Conservation (phyloP, 2,113 vertebrate species). For the Cheilinus undulatus region DNA sequence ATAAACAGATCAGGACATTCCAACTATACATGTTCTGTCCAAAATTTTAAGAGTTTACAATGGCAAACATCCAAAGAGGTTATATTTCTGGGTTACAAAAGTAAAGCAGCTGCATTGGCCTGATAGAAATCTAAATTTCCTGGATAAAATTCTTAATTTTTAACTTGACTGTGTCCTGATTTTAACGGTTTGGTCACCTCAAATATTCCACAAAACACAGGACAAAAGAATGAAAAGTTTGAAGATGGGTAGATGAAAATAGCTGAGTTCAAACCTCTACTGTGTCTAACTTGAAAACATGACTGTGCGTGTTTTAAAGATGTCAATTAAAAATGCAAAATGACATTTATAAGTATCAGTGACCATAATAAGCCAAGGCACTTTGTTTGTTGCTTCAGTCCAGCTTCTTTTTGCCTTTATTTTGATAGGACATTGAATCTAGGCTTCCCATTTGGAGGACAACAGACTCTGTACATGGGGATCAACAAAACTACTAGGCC, state of each 20-base stretch:
- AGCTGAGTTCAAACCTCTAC: neutral
- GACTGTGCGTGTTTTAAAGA: neutral
- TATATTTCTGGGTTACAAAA: constrained; percentile 13
- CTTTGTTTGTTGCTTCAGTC: too few relatives aligned
- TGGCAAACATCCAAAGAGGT: neutral
- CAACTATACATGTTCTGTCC: neutral
- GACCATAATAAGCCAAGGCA: too few relatives aligned
- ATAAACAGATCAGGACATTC: neutral
- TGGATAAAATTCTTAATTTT: too few relatives aligned
- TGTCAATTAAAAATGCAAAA: neutral
- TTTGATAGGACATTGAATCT: too few relatives aligned
- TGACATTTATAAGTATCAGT: too few relatives aligned
- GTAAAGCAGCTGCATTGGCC: constrained; percentile 3
- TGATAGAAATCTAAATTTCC: too few relatives aligned
- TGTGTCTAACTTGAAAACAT: neutral
- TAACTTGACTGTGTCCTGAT: constrained; percentile 17
- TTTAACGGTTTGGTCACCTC: too few relatives aligned
- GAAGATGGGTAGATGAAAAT: neutral
- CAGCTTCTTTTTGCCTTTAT: too few relatives aligned
- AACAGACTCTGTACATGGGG: too few relatives aligned
- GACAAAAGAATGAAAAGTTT: neutral
- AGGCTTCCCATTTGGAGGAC: too few relatives aligned
- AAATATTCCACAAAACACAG: constrained; percentile 16
- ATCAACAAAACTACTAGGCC: too few relatives aligned
- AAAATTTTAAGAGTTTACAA: constrained; percentile 1